Percentiles rank a stretch among this genome's conserved stretches.
phyloP scores from a whole-genome alignment of 2,113 vertebrate genomes.

The Anas platyrhynchos region DNA sequence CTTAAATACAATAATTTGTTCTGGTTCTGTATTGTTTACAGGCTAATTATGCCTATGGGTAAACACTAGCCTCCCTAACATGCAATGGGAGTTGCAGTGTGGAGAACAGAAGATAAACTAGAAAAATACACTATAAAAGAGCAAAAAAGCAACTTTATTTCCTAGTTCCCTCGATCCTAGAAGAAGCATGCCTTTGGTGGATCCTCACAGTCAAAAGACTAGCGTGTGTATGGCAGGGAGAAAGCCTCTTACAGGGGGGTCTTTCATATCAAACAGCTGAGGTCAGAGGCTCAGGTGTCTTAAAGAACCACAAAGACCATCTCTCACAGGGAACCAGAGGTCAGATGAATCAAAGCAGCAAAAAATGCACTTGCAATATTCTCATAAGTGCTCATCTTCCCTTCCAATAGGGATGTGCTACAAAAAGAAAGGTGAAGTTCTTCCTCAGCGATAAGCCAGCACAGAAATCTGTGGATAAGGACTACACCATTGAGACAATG shows the following conservation, averaged over 20 bases:
- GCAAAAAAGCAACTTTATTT: not conserved
- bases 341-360: not conserved
- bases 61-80: not conserved
- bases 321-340: not conserved
- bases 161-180: not conserved
- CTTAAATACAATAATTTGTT: not conserved
- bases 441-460: not conserved
- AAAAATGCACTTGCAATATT: not conserved
- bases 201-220: not conserved
- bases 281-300: not conserved
- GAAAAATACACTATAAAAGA: not conserved
- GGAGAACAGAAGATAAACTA: not conserved
- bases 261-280: not conserved
- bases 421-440: not conserved
- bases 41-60: not conserved
- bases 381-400: fast-evolving
- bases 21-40: not conserved
- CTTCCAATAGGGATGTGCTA: fast-evolving
- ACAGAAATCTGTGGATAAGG: not conserved
- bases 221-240: not conserved
- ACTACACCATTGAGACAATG: not conserved
- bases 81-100: not conserved
- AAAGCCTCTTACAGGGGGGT: not conserved
- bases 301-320: not conserved
- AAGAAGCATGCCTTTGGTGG: not conserved